Base-by-base conservation (phyloP, 1,140 invertebrate species). In the Drosophila micromelanica region DNA sequence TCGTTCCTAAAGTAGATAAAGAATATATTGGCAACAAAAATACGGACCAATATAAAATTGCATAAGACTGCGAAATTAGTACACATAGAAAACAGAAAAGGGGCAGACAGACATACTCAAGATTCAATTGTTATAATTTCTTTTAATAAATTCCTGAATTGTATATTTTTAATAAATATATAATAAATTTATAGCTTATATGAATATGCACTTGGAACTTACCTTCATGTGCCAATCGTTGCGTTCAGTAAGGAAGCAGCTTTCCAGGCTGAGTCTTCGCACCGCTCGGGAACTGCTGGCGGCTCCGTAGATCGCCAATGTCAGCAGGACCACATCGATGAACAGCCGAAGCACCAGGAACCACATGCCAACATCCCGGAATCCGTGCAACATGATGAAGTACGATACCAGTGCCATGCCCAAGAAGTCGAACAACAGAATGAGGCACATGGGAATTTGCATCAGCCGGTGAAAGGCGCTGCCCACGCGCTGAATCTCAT, bases 171-270 rank as follows among this genome's bases (percentile, higher is more conserved):
- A n/a, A n/a, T n/a, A n/a, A n/a, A n/a, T n/a, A n/a, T n/a, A 23
- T 23, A 23, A 23, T 23, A 3, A 2, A 3, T 23, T 23, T 23
- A 23, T 23, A 23, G 1, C 3, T 17, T 17, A 17, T 17, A 17
- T 23, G 20, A 23, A 23, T 17, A 17, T 17, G 17, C 2, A 27
- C 23, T 27, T 27, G 27, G 5, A 27, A 3, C 32, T 63, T 1
- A 85, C 81, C 78, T 67, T 68, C 3, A 78, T 40, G 7, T 87
- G 57, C 81, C 81, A 85, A 42, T 76, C 73, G 42, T 62, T 71
- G 35, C 61, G 32, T 23, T 89, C 84, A 12, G 32, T 77, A 0
- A 79, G 42, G 5, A 78, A 78, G 20, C 57, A 84, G 35, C 79
- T 89, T 49, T 87, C 84, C 12, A 87, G 46, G 6, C 84, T 71